phyloP scores from a whole-genome alignment of 2,797 vertebrate genomes.

The Menidia menidia region DNA sequence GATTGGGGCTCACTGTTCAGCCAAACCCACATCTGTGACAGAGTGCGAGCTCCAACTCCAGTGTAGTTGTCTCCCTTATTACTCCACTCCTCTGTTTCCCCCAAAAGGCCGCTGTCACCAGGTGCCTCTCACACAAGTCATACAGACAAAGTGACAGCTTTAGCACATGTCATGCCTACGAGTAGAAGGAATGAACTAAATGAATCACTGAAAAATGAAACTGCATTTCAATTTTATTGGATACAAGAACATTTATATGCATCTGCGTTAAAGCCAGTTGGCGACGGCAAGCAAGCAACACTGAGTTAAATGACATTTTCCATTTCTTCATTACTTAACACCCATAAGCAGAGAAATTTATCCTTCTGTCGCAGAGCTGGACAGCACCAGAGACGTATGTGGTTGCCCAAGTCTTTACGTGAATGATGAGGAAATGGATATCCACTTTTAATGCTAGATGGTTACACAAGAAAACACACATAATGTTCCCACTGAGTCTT shows the following conservation, averaged over 20 bases:
- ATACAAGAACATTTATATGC: conserved; percentile 74
- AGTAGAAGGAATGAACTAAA: conserved; percentile 56
- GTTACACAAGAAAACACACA: conserved; percentile 34
- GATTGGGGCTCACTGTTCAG: conserved; percentile 33
- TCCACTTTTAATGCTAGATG: conserved; percentile 30
- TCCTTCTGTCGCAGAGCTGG: conserved; percentile 11
- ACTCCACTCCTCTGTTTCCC: conserved; percentile 16
- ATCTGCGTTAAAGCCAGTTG: conserved; percentile 63
- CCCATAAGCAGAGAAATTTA: conserved; percentile 30
- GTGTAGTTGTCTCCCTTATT: conserved; percentile 19
- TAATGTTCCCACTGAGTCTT: conserved; percentile 26
- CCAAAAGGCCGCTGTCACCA: conserved; percentile 34
- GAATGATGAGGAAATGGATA: conserved; percentile 43
- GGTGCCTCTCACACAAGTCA: conserved; percentile 28
- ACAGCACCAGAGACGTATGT: conserved; percentile 21
- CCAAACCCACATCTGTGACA: conserved; percentile 59
- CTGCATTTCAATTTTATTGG: conserved; percentile 72
- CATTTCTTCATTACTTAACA: conserved; percentile 71
- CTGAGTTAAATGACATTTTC: conserved; percentile 73
- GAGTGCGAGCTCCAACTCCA: conserved; percentile 30
- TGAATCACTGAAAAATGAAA: conserved; percentile 61
- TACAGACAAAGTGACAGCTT: conserved; percentile 54
- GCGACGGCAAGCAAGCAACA: conserved; percentile 44
- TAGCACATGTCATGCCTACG: conserved; percentile 30
- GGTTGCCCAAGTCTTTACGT: conserved; percentile 41